Evolutionary conservation across 2,888 invertebrate genomes (phyloP).

Genomic region (Dynastes hyllus): DNA sequence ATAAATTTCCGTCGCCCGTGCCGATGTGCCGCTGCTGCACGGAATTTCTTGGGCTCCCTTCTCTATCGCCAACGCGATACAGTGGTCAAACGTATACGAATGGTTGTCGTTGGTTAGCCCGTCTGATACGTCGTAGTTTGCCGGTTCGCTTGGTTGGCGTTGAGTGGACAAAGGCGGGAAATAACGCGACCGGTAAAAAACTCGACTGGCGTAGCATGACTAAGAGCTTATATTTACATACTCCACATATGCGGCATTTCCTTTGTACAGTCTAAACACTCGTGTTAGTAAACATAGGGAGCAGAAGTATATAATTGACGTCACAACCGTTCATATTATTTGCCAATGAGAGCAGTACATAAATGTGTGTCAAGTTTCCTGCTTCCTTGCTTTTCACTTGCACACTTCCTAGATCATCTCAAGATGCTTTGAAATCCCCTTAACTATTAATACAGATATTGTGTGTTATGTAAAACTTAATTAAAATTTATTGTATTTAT

Average conservation of each 20-base stretch:
- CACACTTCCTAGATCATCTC: too few species aligned
- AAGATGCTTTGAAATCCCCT: too few species aligned
- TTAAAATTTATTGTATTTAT: too few species aligned
- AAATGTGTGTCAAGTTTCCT: too few species aligned
- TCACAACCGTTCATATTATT: not conserved
- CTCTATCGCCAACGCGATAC: not conserved
- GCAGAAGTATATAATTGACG: not conserved
- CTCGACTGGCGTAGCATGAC: not conserved
- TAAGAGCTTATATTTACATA: slow-evolving; percentile 3
- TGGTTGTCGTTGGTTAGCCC: slow-evolving; percentile 7
- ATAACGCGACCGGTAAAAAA: not conserved
- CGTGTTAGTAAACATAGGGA: not conserved
- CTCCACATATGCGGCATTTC: slow-evolving; percentile 2
- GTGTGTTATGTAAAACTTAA: too few species aligned
- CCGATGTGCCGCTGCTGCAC: not conserved
- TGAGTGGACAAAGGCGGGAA: slow-evolving; percentile 16
- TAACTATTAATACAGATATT: too few species aligned
- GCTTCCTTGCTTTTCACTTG: too few species aligned
- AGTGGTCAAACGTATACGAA: not conserved
- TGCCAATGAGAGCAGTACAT: too few species aligned
- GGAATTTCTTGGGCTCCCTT: slow-evolving; percentile 12
- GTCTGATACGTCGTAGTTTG: not conserved
- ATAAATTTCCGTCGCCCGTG: slow-evolving; percentile 19
- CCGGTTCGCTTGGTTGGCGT: not conserved
- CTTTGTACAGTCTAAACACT: not conserved